Evolutionary conservation across 2,888 invertebrate species (phyloP).

Genomic region (Panorpa germanica): DNA sequence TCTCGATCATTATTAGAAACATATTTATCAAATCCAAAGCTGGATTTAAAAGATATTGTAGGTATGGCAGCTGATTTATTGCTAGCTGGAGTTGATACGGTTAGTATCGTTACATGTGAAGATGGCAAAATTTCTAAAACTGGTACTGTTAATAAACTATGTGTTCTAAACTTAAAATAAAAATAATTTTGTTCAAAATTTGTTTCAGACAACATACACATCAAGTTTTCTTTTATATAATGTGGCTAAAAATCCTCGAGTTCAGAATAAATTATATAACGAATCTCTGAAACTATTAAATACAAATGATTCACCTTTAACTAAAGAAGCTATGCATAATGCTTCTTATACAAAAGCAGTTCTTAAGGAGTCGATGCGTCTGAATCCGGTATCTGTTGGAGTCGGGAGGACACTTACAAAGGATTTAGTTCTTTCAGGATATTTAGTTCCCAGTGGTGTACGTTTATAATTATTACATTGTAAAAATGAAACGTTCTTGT

Average conservation of each 20-base stretch:
- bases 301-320: constrained; percentile 20
- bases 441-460: constrained; percentile 57
- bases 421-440: constrained; percentile 51
- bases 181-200: constrained; percentile 10
- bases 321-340: constrained; percentile 23
- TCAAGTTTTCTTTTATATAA: constrained; percentile 64
- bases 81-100: constrained; percentile 75
- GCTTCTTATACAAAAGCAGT: constrained; percentile 59
- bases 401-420: constrained; percentile 54
- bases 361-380: constrained; percentile 64
- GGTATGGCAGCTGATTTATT: constrained; percentile 72
- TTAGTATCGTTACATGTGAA: constrained; percentile 24
- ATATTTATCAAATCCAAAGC: constrained; percentile 45
- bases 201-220: constrained; percentile 53
- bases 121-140: too few species aligned
- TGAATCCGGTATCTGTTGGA: constrained; percentile 71
- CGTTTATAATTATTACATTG: constrained; percentile 17
- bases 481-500: neutral
- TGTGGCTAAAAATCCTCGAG: constrained; percentile 44
- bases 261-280: constrained; percentile 44
- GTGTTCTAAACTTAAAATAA: neutral
- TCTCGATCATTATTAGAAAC: constrained; percentile 37
- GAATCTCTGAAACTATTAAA: constrained; percentile 38
- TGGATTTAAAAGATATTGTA: constrained; percentile 60
- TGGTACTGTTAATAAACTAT: too few species aligned